phyloP scores from a whole-genome alignment of 2,888 invertebrate species.

The Dicranocentrus wangi region DNA sequence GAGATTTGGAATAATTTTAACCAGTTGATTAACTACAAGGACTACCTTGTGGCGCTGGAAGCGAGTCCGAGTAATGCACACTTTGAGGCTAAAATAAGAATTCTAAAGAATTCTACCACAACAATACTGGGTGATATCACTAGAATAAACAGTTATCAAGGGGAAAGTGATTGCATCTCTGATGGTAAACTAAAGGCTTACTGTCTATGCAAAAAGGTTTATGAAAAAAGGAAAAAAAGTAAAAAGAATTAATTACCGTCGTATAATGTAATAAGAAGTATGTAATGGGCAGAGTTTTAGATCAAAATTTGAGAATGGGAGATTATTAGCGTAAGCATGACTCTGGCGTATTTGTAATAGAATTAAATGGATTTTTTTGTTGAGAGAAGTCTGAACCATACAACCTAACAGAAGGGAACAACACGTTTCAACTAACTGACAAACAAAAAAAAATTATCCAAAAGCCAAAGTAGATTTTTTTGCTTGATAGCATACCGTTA shows the following conservation, averaged over 20 bases:
- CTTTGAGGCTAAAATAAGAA: slow-evolving; percentile 70
- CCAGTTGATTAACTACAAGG: slow-evolving; percentile 65
- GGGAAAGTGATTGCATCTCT: slow-evolving; percentile 69
- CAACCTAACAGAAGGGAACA: slow-evolving; percentile 43
- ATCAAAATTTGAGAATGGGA: too few relatives aligned
- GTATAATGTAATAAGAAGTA: not conserved
- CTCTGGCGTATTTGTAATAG: too few relatives aligned
- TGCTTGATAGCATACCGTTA: not conserved
- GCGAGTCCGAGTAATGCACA: slow-evolving; percentile 67
- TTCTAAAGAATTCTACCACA: slow-evolving; percentile 64
- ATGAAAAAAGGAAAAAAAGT: slow-evolving; percentile 11
- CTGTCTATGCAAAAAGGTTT: slow-evolving; percentile 64
- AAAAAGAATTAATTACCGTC: not conserved
- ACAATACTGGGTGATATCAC: slow-evolving; percentile 67
- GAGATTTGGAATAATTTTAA: slow-evolving; percentile 71
- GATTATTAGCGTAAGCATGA: too few relatives aligned
- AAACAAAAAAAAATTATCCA: slow-evolving; percentile 39
- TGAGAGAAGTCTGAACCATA: slow-evolving; percentile 18
- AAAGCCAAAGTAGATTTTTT: slow-evolving; percentile 30
- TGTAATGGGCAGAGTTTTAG: too few relatives aligned
- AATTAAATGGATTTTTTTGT: too few relatives aligned
- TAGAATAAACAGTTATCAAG: slow-evolving; percentile 70
- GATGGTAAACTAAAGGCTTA: slow-evolving; percentile 68
- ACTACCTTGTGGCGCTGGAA: slow-evolving; percentile 68
- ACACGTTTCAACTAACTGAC: slow-evolving; percentile 33